Conservation (phyloP, 2,113 vertebrate genomes). For the Nothocercus julius region DNA sequence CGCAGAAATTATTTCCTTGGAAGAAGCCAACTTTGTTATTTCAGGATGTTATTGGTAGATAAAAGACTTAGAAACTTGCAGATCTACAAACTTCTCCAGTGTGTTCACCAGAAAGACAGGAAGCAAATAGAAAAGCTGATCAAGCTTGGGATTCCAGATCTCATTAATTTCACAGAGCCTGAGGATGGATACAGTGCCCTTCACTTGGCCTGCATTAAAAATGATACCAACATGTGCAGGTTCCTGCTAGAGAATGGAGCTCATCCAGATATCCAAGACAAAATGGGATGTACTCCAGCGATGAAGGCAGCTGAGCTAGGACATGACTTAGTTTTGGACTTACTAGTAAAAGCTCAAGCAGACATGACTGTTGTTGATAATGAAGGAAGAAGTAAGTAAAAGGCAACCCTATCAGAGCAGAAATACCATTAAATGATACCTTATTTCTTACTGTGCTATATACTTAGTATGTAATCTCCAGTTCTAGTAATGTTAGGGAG, state of each 20-base stretch:
- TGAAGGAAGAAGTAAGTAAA: conserved; percentile 87
- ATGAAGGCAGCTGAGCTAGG: conserved; percentile 92
- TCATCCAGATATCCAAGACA: conserved; percentile 84
- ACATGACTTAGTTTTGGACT: conserved; percentile 79
- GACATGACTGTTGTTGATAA: conserved; percentile 84
- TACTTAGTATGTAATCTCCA: rapidly evolving
- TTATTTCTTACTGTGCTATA: neutral
- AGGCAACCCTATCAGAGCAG: neutral
- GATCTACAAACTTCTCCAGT: conserved; percentile 90
- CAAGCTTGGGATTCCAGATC: conserved; percentile 79
- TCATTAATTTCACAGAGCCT: conserved; percentile 90
- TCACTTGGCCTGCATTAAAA: conserved; percentile 84
- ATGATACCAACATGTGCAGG: conserved; percentile 83
- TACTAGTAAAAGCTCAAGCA: conserved; percentile 81
- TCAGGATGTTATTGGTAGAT: conserved; percentile 74
- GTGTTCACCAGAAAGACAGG: conserved; percentile 79
- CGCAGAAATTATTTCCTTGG: conserved; percentile 17
- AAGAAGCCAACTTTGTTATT: neutral
- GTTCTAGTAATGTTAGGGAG: neutral
- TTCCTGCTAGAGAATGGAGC: conserved; percentile 86
- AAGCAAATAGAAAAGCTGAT: conserved; percentile 85
- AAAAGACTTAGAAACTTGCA: conserved; percentile 84
- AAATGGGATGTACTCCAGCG: conserved; percentile 80
- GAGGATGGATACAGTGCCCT: conserved; percentile 80
- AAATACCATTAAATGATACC: neutral